These are phyloP conservation scores for Aplodontia rufa DNA, from an alignment of 2,113 vertebrate genomes.

Conservation along the genomic window DNA sequence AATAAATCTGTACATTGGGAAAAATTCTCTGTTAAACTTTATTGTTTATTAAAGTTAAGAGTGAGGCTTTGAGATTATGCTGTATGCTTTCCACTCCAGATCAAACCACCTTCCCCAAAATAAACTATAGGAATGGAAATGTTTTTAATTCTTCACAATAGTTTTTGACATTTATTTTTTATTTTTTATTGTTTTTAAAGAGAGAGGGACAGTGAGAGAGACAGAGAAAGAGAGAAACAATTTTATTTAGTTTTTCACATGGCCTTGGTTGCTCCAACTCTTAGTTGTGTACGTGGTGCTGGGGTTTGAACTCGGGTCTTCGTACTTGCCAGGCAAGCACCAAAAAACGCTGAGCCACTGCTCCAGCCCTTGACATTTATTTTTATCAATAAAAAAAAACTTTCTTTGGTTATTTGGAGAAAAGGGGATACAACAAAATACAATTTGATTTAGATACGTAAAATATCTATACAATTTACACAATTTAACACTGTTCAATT, in stretches of 20 bases:
- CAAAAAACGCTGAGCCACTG: no score
- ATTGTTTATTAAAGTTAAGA: neutral
- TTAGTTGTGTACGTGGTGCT: no score
- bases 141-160: conserved; percentile 38
- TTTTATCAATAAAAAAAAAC: conserved; percentile 40
- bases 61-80: neutral
- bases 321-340: no score
- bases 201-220: no score
- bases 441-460: neutral
- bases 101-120: neutral
- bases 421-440: neutral
- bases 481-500: neutral
- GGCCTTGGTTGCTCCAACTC: no score
- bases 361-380: no score
- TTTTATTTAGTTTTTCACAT: no score
- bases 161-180: no score
- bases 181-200: no score
- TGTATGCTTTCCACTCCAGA: neutral
- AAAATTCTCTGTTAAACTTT: conserved; percentile 42
- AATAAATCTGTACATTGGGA: conserved; percentile 64
- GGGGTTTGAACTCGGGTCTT: no score
- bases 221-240: no score
- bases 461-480: neutral
- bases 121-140: neutral
- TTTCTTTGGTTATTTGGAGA: conserved; percentile 13